phyloP scores from a whole-genome alignment of 2,113 vertebrate genomes.

The Arenaria interpres region DNA sequence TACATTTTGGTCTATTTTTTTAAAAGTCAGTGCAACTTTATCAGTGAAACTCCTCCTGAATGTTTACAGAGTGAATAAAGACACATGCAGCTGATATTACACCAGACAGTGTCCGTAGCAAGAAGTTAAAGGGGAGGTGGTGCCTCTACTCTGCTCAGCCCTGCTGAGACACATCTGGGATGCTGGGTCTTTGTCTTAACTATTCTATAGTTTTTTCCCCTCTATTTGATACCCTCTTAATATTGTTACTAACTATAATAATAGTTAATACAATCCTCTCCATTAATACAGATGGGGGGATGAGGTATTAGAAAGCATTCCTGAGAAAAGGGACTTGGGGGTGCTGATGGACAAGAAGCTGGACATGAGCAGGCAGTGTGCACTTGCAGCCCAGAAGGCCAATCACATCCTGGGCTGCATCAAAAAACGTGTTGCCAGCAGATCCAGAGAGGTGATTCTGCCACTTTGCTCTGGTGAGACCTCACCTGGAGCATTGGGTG shows the following conservation, averaged over 20 bases:
- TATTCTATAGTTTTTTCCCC: not conserved
- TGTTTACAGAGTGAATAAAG: not conserved
- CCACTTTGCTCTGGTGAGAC: too few relatives aligned
- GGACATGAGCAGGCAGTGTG: too few relatives aligned
- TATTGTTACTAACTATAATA: not conserved
- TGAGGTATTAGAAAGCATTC: too few relatives aligned
- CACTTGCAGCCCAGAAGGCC: too few relatives aligned
- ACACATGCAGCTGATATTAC: not conserved
- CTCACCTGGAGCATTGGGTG: too few relatives aligned
- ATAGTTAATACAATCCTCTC: too few relatives aligned
- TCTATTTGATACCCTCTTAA: not conserved
- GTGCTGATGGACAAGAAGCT: too few relatives aligned
- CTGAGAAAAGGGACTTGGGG: too few relatives aligned
- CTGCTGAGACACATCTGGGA: not conserved
- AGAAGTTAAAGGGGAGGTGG: not conserved
- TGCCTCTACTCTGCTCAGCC: not conserved
- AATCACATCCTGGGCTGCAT: too few relatives aligned
- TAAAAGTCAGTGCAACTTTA: not conserved
- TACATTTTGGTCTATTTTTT: not conserved
- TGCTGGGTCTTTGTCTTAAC: not conserved
- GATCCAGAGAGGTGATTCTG: too few relatives aligned
- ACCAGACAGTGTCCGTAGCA: not conserved
- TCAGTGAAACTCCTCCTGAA: not conserved
- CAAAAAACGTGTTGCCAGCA: too few relatives aligned
- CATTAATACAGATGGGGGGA: too few relatives aligned